phyloP scores from a whole-genome alignment of 2,113 vertebrate genomes.

The Hymenochirus boettgeri region DNA sequence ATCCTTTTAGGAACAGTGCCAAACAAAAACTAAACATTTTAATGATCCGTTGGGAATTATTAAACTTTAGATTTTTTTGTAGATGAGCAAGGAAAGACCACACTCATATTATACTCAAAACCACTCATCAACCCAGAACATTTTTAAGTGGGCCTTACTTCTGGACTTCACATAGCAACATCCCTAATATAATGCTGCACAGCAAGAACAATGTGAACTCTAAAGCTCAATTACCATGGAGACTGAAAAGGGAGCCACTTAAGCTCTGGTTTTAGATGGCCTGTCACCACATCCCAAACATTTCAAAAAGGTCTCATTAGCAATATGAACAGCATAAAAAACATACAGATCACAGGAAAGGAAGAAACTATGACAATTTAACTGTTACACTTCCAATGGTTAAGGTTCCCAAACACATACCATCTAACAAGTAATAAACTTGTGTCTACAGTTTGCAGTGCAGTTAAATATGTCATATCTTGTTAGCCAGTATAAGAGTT shows the following conservation, averaged over 20 bases:
- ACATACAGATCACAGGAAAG: not conserved
- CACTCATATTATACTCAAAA: not conserved
- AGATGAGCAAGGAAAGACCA: not conserved
- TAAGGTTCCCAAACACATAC: too few relatives aligned
- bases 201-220: not conserved
- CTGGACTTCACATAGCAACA: constrained; percentile 8
- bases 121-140: constrained; percentile 16
- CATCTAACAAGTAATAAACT: too few relatives aligned
- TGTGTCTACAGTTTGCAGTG: too few relatives aligned
- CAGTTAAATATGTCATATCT: too few relatives aligned
- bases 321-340: not conserved
- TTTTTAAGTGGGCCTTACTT: constrained; percentile 3
- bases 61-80: too few relatives aligned
- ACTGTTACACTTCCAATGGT: too few relatives aligned
- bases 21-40: too few relatives aligned
- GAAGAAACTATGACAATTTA: too few relatives aligned
- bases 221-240: constrained; percentile 7
- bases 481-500: too few relatives aligned
- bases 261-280: not conserved
- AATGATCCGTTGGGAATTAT: too few relatives aligned
- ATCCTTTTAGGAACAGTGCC: too few relatives aligned
- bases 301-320: constrained; percentile 12
- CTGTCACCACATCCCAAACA: not conserved
- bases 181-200: constrained; percentile 1
- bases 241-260: constrained; percentile 6